Conservation (phyloP, 2,888 invertebrate genomes). For the Stenchaetothrips biformis region DNA sequence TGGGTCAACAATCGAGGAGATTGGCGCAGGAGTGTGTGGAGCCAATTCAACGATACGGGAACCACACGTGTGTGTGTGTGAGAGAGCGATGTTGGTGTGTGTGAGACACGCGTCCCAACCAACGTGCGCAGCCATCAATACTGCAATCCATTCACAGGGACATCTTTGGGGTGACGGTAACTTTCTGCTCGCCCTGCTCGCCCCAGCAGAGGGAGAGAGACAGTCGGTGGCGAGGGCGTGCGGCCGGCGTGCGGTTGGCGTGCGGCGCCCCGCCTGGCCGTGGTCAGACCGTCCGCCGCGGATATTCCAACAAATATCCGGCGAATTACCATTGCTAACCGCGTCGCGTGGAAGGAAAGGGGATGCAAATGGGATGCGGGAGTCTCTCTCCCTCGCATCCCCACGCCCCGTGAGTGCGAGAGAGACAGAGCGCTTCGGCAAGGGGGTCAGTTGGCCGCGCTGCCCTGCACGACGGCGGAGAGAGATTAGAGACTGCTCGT, state of each 20-base stretch:
- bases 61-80: background rate
- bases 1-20: no score
- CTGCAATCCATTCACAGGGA: no score
- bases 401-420: background rate
- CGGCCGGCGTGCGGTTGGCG: no score
- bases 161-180: no score
- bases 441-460: background rate
- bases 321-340: constrained; percentile 2
- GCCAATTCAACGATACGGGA: no score
- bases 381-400: no score
- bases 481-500: background rate
- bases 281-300: background rate
- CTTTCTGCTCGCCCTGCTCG: no score
- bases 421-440: background rate
- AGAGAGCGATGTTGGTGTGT: background rate
- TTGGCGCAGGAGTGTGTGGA: no score
- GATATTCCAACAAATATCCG: background rate
- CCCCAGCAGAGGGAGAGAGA: no score
- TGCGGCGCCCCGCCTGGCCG: no score
- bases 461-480: background rate
- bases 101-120: background rate
- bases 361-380: background rate
- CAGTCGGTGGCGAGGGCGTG: no score
- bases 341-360: background rate
- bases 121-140: no score